Percentiles rank a stretch among this genome's conserved stretches.
Evolutionary conservation across 2,797 vertebrate species (phyloP).

Genomic region (Sebastes glaucus): DNA sequence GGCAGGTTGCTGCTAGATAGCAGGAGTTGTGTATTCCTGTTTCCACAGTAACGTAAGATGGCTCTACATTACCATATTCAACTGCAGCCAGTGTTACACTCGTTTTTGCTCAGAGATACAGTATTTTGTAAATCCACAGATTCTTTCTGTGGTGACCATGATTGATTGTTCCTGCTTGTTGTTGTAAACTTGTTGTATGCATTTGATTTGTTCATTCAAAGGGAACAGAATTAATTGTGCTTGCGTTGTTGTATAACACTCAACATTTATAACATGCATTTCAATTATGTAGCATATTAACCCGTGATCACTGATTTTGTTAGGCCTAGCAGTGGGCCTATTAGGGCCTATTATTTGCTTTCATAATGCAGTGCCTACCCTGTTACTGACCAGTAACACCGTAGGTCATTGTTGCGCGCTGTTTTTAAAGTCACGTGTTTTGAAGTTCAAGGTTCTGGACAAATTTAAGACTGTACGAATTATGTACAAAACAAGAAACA

Average conservation of each 20-base stretch:
- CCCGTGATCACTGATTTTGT: background rate
- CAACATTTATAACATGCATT: background rate
- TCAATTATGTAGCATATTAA: background rate
- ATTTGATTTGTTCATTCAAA: background rate
- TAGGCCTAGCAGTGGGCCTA: too few species aligned
- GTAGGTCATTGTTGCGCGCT: background rate
- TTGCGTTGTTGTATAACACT: background rate
- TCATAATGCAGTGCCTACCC: too few species aligned
- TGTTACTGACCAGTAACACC: background rate
- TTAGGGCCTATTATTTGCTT: too few species aligned
- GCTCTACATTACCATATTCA: background rate
- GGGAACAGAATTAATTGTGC: background rate
- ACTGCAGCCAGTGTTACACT: background rate
- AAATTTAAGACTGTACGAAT: background rate
- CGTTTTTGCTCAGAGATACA: background rate
- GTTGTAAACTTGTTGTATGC: background rate
- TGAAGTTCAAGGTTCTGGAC: background rate
- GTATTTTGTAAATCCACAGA: background rate
- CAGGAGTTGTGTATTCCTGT: background rate
- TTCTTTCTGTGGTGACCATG: background rate
- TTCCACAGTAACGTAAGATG: background rate
- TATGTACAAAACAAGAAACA: background rate
- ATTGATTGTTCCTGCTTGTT: background rate
- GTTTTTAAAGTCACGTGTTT: background rate
- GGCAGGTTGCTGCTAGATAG: background rate